Conservation (phyloP, 2,797 vertebrate genomes). For the Lindbergichthys nudifrons region DNA sequence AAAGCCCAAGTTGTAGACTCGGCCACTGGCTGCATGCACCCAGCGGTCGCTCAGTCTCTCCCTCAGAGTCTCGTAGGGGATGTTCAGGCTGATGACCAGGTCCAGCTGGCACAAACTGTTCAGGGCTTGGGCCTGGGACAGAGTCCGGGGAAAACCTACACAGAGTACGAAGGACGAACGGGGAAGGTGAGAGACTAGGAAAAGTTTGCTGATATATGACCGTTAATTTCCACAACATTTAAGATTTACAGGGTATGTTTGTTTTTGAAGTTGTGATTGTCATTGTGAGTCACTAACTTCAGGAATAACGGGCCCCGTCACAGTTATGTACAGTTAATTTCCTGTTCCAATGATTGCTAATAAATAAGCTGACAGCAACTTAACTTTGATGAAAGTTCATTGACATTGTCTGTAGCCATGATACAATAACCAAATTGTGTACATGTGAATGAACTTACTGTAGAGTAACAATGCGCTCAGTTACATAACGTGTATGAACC, state of each 20-base stretch:
- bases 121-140: conserved; percentile 89
- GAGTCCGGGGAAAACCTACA: conserved; percentile 92
- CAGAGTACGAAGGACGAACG: neutral
- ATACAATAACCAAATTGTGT: conserved; percentile 12
- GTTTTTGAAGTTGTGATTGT: neutral
- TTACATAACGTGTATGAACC: conserved; percentile 13
- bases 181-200: conserved; percentile 5
- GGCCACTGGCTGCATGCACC: conserved; percentile 90
- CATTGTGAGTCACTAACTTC: neutral
- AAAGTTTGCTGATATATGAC: neutral
- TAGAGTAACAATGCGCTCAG: neutral
- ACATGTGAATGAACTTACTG: conserved; percentile 3
- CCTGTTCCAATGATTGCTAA: conserved; percentile 6
- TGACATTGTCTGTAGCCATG: neutral
- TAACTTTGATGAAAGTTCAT: neutral
- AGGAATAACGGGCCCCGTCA: neutral
- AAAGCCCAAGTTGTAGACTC: conserved; percentile 97
- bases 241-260: neutral
- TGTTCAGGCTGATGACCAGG: conserved; percentile 93
- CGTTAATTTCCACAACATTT: neutral
- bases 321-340: neutral
- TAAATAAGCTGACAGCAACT: neutral
- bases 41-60: conserved; percentile 92
- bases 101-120: conserved; percentile 89
- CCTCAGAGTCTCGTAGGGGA: conserved; percentile 93